Base-by-base conservation (phyloP, 2,888 invertebrate species). In the Parascotia fuliginaria region DNA sequence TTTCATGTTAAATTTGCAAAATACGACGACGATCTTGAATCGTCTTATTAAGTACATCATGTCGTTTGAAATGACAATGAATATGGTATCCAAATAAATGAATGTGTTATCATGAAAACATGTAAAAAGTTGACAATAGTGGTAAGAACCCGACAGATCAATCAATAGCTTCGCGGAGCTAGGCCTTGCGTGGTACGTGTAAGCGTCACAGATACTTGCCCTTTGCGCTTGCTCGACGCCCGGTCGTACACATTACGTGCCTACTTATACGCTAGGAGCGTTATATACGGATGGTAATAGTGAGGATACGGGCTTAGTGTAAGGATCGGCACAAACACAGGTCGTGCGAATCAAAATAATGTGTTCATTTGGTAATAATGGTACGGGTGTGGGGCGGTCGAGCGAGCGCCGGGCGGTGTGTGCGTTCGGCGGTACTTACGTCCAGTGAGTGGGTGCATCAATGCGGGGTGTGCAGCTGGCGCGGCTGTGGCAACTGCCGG, bases 371-470 rank as follows among this genome's bases (percentile, higher is more conserved):
- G 47, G 60, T 42, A 11, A 64, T 70, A 65, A 75, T 64, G 66
- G 69, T 52, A 70, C 83, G 71, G 71, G 75, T 67, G 73, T 57
- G 73, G 81, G 75, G 74, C 66, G 63, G 78, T 83, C 86, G 88
- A 86, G 85, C 84, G 79, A 81, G 85, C 87, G 87, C 83, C 77
- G 82, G 85, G 85, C 83, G 85, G 88, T 86, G 88, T 89, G 89
- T 90, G 90, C 87, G 83, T 75, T 78, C 81, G 89, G 88, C 89
- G 80, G 96, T 97, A 98, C 98, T 98, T 98, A 99, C 98, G 98
- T 96, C 98, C 98, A 93, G 97, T 98, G 96, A 98, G 97, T 94
- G 98, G 98, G 97, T 98, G 98, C 97, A 98, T 98, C 95, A 98
- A 96, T 95, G 98, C 97, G 94, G 98, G 97, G 96, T 98, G 98